Conservation (phyloP, 2,888 invertebrate genomes). For the Nephrotoma guestfalica region DNA sequence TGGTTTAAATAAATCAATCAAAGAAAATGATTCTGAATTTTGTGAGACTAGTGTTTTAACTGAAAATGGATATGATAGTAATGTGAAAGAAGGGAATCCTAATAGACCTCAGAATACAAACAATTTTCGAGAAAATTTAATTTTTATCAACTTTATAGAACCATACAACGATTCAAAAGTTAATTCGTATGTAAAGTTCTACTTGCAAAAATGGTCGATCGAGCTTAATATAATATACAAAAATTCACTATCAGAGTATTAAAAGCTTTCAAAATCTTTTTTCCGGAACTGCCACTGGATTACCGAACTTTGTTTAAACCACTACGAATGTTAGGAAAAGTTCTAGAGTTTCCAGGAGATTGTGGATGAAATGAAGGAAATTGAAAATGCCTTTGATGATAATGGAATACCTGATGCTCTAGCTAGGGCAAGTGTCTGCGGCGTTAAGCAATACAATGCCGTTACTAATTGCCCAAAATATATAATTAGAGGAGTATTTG, state of each 20-base stretch:
- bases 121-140: background rate
- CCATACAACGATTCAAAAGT: background rate
- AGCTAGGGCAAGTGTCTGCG: background rate
- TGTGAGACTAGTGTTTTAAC: too few relatives aligned
- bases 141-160: background rate
- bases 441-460: background rate
- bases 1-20: too few relatives aligned
- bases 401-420: background rate
- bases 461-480: background rate
- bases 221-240: background rate
- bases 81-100: too few relatives aligned
- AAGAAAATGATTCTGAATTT: too few relatives aligned
- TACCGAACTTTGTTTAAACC: background rate
- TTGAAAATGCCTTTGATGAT: background rate
- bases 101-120: too few relatives aligned
- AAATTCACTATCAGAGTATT: background rate
- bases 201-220: background rate
- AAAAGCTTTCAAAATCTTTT: background rate
- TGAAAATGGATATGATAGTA: too few relatives aligned
- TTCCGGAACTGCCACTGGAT: background rate
- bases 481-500: background rate
- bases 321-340: too few relatives aligned
- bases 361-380: background rate
- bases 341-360: too few relatives aligned
- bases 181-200: background rate